phyloP scores from a whole-genome alignment of 53 echinoderm and acorn worm species.

The Stichopus horrens region DNA sequence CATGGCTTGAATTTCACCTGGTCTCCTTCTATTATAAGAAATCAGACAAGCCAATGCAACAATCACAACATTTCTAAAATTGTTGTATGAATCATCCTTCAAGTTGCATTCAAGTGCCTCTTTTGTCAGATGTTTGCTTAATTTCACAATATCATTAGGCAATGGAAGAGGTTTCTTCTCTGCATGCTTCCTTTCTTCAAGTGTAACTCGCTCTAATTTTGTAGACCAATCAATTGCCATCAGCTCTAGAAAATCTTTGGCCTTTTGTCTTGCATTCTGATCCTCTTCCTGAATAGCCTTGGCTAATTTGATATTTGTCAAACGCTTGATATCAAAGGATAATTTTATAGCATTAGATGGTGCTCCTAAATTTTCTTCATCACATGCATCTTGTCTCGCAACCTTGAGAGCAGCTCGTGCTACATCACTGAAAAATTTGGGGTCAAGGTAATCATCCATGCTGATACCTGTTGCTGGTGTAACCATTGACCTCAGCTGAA shows the following conservation, averaged over 20 bases:
- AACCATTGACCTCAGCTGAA: conserved; percentile 46
- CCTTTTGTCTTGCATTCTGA: conserved; percentile 32
- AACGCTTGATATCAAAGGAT: conserved; percentile 53
- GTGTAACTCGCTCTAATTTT: conserved; percentile 55
- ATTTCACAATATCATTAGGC: conserved; percentile 55
- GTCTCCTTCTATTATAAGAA: conserved; percentile 55
- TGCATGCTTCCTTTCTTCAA: conserved; percentile 47
- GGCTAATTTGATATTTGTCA: conserved; percentile 57
- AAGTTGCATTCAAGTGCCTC: conserved; percentile 41
- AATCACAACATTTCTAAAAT: conserved; percentile 52
- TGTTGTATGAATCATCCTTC: conserved; percentile 39
- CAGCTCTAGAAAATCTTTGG: conserved; percentile 57
- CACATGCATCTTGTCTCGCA: conserved; percentile 49
- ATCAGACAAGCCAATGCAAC: conserved; percentile 54
- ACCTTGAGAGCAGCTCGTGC: conserved; percentile 46
- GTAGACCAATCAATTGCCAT: conserved; percentile 62
- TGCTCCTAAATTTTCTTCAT: conserved; percentile 52
- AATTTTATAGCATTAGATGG: conserved; percentile 65
- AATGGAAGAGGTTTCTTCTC: conserved; percentile 51
- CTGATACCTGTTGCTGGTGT: conserved; percentile 45
- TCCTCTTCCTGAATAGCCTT: conserved; percentile 46
- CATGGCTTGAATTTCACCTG: conserved; percentile 61
- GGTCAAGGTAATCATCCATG: conserved; percentile 29
- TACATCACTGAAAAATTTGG: conserved; percentile 22
- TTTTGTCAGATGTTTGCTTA: conserved; percentile 46